Percentiles rank a stretch among this genome's conserved stretches.
These are phyloP conservation scores for Lasioglossum leucozonium DNA, from an alignment of 2,888 invertebrate genomes.

Conservation along the genomic window DNA sequence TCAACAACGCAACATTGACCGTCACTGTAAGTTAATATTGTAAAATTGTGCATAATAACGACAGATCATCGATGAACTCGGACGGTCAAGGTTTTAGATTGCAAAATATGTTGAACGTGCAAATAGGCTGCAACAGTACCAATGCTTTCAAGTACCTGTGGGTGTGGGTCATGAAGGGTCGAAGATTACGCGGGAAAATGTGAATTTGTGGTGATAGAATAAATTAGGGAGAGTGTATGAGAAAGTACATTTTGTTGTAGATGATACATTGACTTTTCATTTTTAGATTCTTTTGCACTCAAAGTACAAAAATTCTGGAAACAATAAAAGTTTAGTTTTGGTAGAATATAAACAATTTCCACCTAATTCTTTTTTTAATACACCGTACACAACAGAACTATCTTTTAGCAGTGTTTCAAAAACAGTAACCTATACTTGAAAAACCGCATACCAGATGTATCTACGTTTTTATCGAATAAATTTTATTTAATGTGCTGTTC, in stretches of 20 bases:
- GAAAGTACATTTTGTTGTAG: too few species aligned
- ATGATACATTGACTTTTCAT: background rate
- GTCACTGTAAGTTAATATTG: background rate
- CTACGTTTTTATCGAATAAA: background rate
- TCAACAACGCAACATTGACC: background rate
- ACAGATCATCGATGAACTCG: conserved; percentile 4
- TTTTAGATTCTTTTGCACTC: background rate
- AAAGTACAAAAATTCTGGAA: background rate
- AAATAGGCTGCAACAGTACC: background rate
- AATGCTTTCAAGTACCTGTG: background rate
- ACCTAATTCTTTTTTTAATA: background rate
- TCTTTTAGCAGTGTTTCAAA: too few species aligned
- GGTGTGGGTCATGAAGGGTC: background rate
- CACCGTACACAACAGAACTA: background rate
- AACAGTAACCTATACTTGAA: too few species aligned
- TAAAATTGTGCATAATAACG: conserved; percentile 26
- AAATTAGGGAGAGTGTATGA: too few species aligned
- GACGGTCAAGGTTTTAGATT: conserved; percentile 18
- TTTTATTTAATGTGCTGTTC: background rate
- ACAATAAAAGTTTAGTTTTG: background rate
- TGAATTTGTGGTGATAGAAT: background rate
- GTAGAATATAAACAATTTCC: background rate
- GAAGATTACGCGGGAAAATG: background rate
- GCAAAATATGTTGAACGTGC: background rate
- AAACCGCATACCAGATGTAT: background rate